These are phyloP conservation scores for mouse (Mus musculus) DNA, from an alignment of 2,113 vertebrate species.

Conservation along the genomic window DNA sequence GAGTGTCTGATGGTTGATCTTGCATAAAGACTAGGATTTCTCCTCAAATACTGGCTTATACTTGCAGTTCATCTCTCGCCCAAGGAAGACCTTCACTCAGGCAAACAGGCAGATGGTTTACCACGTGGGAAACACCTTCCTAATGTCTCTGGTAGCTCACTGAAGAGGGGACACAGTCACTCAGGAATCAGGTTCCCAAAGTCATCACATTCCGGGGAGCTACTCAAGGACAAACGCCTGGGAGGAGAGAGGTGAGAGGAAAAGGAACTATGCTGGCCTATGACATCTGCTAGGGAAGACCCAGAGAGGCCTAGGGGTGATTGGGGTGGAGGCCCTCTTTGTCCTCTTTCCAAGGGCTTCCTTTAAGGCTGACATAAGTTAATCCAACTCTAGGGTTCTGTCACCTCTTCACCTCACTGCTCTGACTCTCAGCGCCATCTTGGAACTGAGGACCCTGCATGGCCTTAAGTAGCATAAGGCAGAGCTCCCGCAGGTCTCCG, in stretches of 20 bases:
- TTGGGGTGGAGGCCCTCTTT: background rate
- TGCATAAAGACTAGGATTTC: background rate
- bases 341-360: background rate
- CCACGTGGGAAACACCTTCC: background rate
- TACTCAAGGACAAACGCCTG: background rate
- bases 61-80: background rate
- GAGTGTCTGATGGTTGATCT: background rate
- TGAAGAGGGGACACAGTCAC: background rate
- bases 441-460: background rate
- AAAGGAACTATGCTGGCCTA: background rate
- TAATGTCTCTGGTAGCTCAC: background rate
- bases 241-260: background rate
- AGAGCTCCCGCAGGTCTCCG: background rate
- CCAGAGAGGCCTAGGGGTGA: background rate
- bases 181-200: background rate
- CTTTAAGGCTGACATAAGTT: background rate
- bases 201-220: background rate
- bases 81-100: too few species aligned
- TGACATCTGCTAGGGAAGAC: background rate
- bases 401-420: background rate
- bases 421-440: conserved; percentile 31
- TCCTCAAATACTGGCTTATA: background rate
- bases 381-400: background rate
- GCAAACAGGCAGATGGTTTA: too few species aligned
- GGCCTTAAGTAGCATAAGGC: background rate